Base-by-base conservation (phyloP, 2,888 invertebrate species). In the Emmelina monodactyla region DNA sequence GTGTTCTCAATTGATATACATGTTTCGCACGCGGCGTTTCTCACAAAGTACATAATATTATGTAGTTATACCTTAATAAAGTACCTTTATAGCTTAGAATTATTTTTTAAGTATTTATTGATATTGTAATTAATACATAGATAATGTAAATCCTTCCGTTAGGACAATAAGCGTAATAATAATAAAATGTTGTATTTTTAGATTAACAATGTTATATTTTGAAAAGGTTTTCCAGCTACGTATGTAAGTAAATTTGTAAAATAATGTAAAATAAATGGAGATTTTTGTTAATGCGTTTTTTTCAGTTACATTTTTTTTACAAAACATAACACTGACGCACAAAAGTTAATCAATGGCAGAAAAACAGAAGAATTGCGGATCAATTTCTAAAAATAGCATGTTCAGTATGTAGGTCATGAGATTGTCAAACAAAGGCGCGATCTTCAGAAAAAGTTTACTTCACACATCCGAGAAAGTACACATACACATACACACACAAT, bases 211-310 rank as follows among this genome's bases (percentile, higher is more conserved):
- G 71, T 73, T 73, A 71, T 67, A 64, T 67, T 54, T 69, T 65
- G 62, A 57, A 70, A 62, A 67, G 59, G 63, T 66, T 72, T 64
- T 61, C 62, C 55, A n/a, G 60, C 56, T 53, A 49, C 42, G n/a
- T n/a, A 47, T 49, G 52, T 68, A 68, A 68, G 62, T 70, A 58
- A 58, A 56, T 66, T 51, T 79, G 76, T 78, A 78, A 78, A 79
- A 67, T 76, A 71, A 73, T 78, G 79, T 79, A 78, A 76, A 79
- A 76, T 76, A 75, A 79, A 79, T 54, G 60, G 71, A 72, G 67
- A 73, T 71, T 75, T 78, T 73, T 76, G 72, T 78, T 76, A 75
- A 68, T 49, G 59, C 62, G 59, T 52, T 28, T 37, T 29, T 25
- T 37, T 42, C 37, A 41, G 40, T 38, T 46, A 39, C 49, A 7